A percentile compares a stretch with the other conserved stretches of the same genome.
These are phyloP conservation scores for Elmis aenea DNA, from an alignment of 2,888 invertebrate genomes.

Conservation along the genomic window DNA sequence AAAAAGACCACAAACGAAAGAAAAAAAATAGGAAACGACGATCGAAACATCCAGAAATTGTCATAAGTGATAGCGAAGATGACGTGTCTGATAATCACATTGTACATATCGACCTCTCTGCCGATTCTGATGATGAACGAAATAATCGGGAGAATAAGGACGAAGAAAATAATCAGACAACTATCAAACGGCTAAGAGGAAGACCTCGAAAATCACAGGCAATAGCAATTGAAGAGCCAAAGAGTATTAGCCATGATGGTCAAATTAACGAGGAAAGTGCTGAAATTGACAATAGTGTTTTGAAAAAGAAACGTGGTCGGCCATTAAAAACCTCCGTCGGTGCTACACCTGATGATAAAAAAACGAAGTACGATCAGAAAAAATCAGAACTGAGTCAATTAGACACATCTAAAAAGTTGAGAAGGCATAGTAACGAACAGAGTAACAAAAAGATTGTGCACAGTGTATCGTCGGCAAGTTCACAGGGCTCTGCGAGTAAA, in stretches of 20 bases:
- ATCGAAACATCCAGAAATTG: slow-evolving; percentile 21
- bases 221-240: too few relatives aligned
- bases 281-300: neutral
- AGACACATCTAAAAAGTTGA: slow-evolving; percentile 10
- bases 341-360: too few relatives aligned
- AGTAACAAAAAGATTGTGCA: too few relatives aligned
- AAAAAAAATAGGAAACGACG: slow-evolving; percentile 17
- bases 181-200: slow-evolving; percentile 6
- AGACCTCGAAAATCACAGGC: slow-evolving; percentile 15
- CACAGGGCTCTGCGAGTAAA: slow-evolving; percentile 20
- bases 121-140: slow-evolving; percentile 23
- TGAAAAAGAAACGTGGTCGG: slow-evolving; percentile 27
- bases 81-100: slow-evolving; percentile 18
- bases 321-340: slow-evolving; percentile 30
- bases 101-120: slow-evolving; percentile 31
- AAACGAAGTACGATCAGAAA: too few relatives aligned
- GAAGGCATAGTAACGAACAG: too few relatives aligned
- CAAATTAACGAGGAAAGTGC: slow-evolving; percentile 10
- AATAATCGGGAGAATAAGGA: slow-evolving; percentile 5
- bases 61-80: slow-evolving; percentile 30
- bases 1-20: slow-evolving; percentile 19
- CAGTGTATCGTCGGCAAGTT: too few relatives aligned
- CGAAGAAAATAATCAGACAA: neutral
- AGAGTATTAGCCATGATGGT: neutral
- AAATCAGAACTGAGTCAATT: too few relatives aligned